Evolutionary conservation across 1,140 invertebrate species (phyloP).

Genomic region (Tachypleus tridentatus): DNA sequence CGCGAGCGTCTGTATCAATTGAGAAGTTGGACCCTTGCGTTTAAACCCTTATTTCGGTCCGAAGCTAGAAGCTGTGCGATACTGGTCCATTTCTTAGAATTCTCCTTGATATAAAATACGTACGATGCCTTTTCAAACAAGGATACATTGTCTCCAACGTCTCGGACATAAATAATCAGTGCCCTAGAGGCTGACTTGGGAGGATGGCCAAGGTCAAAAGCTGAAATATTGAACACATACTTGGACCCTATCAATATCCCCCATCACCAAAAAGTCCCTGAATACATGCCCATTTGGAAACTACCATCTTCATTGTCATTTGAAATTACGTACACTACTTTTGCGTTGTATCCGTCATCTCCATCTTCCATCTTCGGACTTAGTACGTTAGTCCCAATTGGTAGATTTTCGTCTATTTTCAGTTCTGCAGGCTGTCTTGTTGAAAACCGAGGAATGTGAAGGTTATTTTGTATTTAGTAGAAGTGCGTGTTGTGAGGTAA

Average conservation of each 20-base stretch:
- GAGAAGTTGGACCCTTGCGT: conserved; percentile 69
- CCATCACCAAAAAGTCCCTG: conserved; percentile 66
- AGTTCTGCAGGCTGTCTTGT: conserved; percentile 31
- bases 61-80: conserved; percentile 53
- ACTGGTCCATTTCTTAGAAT: conserved; percentile 45
- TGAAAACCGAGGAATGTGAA: conserved; percentile 46
- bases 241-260: conserved; percentile 71
- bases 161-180: conserved; percentile 46
- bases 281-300: conserved; percentile 76
- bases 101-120: conserved; percentile 35
- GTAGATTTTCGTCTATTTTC: conserved; percentile 73
- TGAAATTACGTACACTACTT: conserved; percentile 72
- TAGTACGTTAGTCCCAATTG: conserved; percentile 58
- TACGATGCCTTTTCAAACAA: conserved; percentile 38
- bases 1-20: conserved; percentile 61
- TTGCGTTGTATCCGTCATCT: conserved; percentile 82
- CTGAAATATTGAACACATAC: conserved; percentile 76
- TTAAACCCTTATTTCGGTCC: conserved; percentile 62
- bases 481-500: too few relatives aligned
- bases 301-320: conserved; percentile 66
- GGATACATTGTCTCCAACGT: conserved; percentile 39
- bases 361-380: conserved; percentile 64
- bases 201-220: conserved; percentile 72
- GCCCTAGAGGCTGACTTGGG: conserved; percentile 59
- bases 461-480: too few relatives aligned